phyloP scores from a whole-genome alignment of 2,888 invertebrate genomes.

The Bruchidius siliquastri region DNA sequence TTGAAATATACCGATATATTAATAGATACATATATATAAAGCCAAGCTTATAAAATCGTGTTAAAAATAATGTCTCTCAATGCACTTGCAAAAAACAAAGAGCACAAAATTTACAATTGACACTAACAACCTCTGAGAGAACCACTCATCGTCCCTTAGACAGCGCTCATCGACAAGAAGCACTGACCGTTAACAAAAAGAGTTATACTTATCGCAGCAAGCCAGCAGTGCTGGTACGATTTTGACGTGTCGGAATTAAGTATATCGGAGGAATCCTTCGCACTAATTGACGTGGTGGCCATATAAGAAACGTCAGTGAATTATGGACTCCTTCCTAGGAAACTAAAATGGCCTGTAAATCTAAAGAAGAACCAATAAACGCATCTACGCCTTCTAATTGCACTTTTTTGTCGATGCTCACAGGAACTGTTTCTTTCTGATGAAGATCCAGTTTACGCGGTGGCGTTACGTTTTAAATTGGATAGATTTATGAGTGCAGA shows the following conservation, averaged over 20 bases:
- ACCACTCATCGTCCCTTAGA: too few species aligned
- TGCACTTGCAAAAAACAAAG: too few species aligned
- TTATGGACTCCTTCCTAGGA: constrained; percentile 29
- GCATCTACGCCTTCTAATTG: constrained; percentile 34
- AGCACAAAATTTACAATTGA: too few species aligned
- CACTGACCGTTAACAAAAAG: constrained; percentile 1
- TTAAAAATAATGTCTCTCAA: too few species aligned
- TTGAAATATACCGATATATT: too few species aligned
- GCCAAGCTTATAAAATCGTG: too few species aligned
- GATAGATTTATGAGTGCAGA: not conserved
- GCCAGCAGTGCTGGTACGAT: constrained; percentile 3
- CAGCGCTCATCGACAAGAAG: not conserved
- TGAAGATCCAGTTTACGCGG: not conserved
- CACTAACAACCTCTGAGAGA: too few species aligned
- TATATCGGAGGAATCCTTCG: constrained; percentile 22
- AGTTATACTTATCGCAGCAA: constrained; percentile 5
- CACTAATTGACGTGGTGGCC: constrained; percentile 32
- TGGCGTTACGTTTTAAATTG: constrained; percentile 1
- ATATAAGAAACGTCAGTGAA: constrained; percentile 28
- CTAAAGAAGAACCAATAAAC: constrained; percentile 32
- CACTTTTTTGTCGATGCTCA: constrained; percentile 20
- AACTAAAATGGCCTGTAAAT: constrained; percentile 28
- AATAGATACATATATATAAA: too few species aligned
- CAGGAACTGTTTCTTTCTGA: constrained; percentile 11
- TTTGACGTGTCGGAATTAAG: constrained; percentile 22